Evolutionary conservation across 1,140 invertebrate genomes (phyloP).

Genomic region (Drepana arcuata): DNA sequence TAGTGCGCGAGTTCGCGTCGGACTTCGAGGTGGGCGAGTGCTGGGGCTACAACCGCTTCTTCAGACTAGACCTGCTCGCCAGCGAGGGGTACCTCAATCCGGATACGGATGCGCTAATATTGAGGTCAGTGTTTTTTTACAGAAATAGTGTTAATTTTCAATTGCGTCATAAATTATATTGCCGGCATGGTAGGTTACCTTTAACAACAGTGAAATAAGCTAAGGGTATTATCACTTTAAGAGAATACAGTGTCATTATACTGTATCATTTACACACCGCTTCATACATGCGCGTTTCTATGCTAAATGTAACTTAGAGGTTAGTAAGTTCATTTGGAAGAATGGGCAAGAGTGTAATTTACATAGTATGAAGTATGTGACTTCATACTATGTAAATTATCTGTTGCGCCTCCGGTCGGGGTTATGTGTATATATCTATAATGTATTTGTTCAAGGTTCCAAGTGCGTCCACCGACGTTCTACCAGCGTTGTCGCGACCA

Average conservation of each 20-base stretch:
- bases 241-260: too few relatives aligned
- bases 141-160: not conserved
- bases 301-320: too few relatives aligned
- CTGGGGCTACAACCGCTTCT: constrained; percentile 97
- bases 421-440: not conserved
- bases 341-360: too few relatives aligned
- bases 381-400: too few relatives aligned
- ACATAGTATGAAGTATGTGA: too few relatives aligned
- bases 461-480: constrained; percentile 94
- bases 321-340: too few relatives aligned
- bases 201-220: too few relatives aligned
- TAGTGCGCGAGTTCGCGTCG: constrained; percentile 92
- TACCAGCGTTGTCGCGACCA: constrained; percentile 94
- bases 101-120: constrained; percentile 81
- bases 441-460: constrained; percentile 76
- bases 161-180: not conserved
- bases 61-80: constrained; percentile 89
- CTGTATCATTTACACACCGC: too few relatives aligned
- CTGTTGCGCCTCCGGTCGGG: too few relatives aligned
- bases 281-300: too few relatives aligned
- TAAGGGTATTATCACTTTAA: too few relatives aligned
- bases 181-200: too few relatives aligned
- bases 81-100: constrained; percentile 91
- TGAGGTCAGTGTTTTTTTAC: constrained; percentile 69
- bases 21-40: constrained; percentile 98